Base-by-base conservation (phyloP, 92 coral and sea anemone genomes). In the Epizoanthus scotinus region DNA sequence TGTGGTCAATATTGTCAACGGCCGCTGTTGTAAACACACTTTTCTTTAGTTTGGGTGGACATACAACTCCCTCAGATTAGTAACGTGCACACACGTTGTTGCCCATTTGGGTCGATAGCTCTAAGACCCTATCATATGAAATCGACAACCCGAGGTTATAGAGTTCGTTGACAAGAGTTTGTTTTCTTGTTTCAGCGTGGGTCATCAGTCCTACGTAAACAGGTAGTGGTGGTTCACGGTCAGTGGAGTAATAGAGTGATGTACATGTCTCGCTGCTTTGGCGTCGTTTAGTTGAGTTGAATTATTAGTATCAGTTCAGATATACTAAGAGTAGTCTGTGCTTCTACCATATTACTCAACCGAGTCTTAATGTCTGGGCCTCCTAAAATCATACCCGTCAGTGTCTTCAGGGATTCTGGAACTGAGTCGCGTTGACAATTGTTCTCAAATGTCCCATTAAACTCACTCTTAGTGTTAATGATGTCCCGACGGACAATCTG, bases 1-100 rank as follows among this genome's bases (percentile, higher is more conserved):
- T 87, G 78, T 90, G 91, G 85, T 91, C 96, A 20, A 91, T 86
- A 31, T 91, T 89, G 66, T 91, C 96, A 56, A 91, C 86, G 22
- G 92, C 87, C 21, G 87, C 87, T 1, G 91, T 31, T 31, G 36
- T 31, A 31, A 31, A 31, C 36, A 31, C 36, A 0, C 34, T 29
- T 56, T 49, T 72, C 1, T 42, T 31, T 3, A 89, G 87, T 17
- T 83, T 88, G 42, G 90, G 89, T 0, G 87, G 95, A 53, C 92
- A 91, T 3, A 86, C 89, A 44, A 83, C 90, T 21, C 79, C 85
- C 62, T 91, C 90, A 2, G 70, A 56, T 62, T 88, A 88, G 73
- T 54, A 91, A 17, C 79, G 82, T 21, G 73, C 58, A 52, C 86
- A 85, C 0, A 91, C 94, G 6, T 49, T 78, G 26, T 91, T 90